phyloP scores from a whole-genome alignment of 2,888 invertebrate species.

The Dicroscelio sp. region DNA sequence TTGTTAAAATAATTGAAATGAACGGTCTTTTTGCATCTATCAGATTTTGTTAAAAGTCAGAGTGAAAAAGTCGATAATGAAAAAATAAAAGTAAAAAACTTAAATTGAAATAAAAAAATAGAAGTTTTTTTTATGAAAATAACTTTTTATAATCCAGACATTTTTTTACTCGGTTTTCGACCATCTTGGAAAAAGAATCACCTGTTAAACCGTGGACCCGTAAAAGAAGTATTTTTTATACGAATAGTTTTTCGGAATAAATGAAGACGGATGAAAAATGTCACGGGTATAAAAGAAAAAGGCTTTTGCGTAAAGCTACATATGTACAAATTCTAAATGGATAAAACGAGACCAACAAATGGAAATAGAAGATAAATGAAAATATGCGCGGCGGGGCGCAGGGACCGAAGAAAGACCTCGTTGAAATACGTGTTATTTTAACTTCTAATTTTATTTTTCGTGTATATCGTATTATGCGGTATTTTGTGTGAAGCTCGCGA shows the following conservation, averaged over 20 bases:
- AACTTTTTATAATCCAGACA: no score
- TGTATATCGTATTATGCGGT: background rate
- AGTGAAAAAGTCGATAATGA: no score
- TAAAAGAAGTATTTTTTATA: constrained; percentile 32
- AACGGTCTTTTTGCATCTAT: no score
- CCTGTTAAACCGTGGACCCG: background rate
- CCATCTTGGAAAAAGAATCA: constrained; percentile 7
- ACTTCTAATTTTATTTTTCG: constrained; percentile 19
- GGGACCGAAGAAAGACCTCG: background rate
- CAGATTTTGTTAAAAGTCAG: no score
- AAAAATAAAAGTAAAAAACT: no score
- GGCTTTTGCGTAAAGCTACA: constrained; percentile 40
- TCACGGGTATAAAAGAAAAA: constrained; percentile 42
- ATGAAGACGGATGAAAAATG: constrained; percentile 53
- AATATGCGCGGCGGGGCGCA: constrained; percentile 36
- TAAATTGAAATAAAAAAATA: no score
- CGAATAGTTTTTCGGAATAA: constrained; percentile 25
- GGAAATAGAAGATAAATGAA: constrained; percentile 65
- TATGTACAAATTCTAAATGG: constrained; percentile 59
- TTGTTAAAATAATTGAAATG: no score
- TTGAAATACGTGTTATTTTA: constrained; percentile 27
- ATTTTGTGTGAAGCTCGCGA: background rate
- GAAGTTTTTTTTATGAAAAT: no score
- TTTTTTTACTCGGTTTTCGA: background rate
- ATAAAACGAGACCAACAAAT: constrained; percentile 53